Percentiles rank a stretch among this genome's conserved stretches.
These are phyloP conservation scores for Campopleginae sp. DNA, from an alignment of 2,888 invertebrate species.

Conservation along the genomic window DNA sequence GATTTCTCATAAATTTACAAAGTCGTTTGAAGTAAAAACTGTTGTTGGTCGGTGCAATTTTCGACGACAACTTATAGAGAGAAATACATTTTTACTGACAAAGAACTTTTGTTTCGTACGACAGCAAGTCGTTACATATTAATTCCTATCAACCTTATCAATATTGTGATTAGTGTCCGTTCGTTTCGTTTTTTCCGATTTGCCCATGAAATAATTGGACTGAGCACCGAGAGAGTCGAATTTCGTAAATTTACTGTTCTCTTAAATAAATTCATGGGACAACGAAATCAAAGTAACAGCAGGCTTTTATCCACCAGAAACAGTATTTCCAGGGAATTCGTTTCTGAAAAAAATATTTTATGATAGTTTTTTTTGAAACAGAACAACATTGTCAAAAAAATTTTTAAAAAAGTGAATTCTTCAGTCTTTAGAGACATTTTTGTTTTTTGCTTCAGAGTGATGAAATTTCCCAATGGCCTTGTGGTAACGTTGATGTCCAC, in stretches of 20 bases:
- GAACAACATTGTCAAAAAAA: background rate
- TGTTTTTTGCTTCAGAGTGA: slow-evolving; percentile 85
- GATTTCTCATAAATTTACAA: background rate
- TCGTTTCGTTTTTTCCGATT: too few relatives aligned
- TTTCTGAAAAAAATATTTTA: background rate
- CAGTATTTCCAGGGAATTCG: background rate
- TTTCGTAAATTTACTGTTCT: too few relatives aligned
- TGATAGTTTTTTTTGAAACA: background rate
- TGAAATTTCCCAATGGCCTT: slow-evolving; percentile 89
- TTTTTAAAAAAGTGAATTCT: background rate
- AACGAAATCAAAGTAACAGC: too few relatives aligned
- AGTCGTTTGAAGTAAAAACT: too few relatives aligned
- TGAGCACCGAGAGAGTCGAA: too few relatives aligned
- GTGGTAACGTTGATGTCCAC: slow-evolving; percentile 90
- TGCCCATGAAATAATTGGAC: too few relatives aligned
- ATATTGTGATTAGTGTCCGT: too few relatives aligned
- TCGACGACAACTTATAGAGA: background rate
- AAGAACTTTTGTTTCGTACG: background rate
- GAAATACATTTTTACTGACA: background rate
- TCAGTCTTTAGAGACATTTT: background rate
- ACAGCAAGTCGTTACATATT: background rate
- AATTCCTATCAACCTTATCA: background rate
- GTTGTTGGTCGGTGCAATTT: background rate
- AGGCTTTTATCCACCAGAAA: too few relatives aligned
- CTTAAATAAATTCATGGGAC: too few relatives aligned